phyloP scores from a whole-genome alignment of 2,797 vertebrate species.

The Eutrigla gurnardus region DNA sequence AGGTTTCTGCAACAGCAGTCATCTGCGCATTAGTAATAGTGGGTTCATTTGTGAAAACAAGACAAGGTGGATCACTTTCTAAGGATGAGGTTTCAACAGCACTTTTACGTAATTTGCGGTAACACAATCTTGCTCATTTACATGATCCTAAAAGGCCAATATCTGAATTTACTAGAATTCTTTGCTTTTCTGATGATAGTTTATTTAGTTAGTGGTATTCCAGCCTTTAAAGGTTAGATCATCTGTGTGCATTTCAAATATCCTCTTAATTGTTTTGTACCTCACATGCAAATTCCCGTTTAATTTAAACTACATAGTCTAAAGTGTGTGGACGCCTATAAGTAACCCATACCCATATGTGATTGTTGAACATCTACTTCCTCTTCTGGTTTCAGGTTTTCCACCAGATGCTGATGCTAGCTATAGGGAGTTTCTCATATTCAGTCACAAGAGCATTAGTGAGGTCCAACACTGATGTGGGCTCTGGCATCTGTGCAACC shows the following conservation, averaged over 20 bases:
- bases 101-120: neutral
- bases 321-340: neutral
- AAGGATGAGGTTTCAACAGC: constrained; percentile 27
- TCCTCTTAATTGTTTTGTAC: neutral
- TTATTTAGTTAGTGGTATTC: neutral
- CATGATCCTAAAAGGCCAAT: neutral
- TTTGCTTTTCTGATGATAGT: neutral
- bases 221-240: neutral
- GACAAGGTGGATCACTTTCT: constrained; percentile 44
- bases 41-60: constrained; percentile 39
- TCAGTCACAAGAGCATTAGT: neutral
- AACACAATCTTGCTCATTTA: constrained; percentile 12
- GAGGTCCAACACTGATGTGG: neutral
- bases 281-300: neutral
- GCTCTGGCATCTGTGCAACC: neutral
- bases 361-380: neutral
- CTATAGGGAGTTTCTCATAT: neutral
- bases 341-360: neutral
- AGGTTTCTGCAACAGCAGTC: constrained; percentile 31
- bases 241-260: neutral
- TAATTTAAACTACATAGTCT: neutral
- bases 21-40: constrained; percentile 20
- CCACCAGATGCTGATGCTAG: neutral
- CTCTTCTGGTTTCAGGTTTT: neutral
- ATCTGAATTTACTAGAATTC: neutral